Base-by-base conservation (phyloP, 2,113 vertebrate genomes). In the Picathartes gymnocephalus region DNA sequence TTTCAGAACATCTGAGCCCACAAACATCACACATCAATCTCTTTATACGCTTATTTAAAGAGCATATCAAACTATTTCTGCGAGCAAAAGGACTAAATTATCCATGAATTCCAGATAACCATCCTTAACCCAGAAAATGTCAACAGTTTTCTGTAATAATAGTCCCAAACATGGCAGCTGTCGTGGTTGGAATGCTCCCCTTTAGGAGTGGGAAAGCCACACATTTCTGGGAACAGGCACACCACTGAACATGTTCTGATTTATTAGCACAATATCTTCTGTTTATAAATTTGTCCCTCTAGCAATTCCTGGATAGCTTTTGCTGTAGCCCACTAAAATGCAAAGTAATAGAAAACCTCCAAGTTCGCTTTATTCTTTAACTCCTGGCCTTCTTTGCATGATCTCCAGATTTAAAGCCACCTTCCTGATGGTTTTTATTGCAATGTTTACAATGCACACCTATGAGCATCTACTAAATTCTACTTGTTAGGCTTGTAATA, bases 31-130 rank as follows among this genome's bases (percentile, higher is more conserved):
- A 86, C 72, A 95, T 96, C 86, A 65, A 11, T 94, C 92, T 93
- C 76, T 88, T 94, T 81, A 93, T 79, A 47, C 42, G 72, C 77
- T 90, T 96, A 72, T 92, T 96, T 94, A 90, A 96, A 92, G 86
- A 93, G 69, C 76, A 88, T 92, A 97, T 92, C 71, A 88, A 95
- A 92, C 82, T 88, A 64, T 92, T 97, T 93, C 92, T 96, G 82
- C 73, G 76, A 95, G 88, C 51, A 93, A 95, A 92, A 95, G 37
- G 48, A 93, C 90, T 95, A 95, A 96, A 96, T 94, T 94, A 93
- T 92, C 95, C 90, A 96, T 96, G 83, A 94, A 94, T 95, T 88
- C 72, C 64, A 74, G 62, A 96, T 94, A 92, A 89, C 61, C 48
- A 71, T 82, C 68, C 68, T 82, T 83, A 90, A 92, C 76, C 42